Evolutionary conservation across 2,888 invertebrate genomes (phyloP).

Genomic region (Hirtodrosophila alboralis): DNA sequence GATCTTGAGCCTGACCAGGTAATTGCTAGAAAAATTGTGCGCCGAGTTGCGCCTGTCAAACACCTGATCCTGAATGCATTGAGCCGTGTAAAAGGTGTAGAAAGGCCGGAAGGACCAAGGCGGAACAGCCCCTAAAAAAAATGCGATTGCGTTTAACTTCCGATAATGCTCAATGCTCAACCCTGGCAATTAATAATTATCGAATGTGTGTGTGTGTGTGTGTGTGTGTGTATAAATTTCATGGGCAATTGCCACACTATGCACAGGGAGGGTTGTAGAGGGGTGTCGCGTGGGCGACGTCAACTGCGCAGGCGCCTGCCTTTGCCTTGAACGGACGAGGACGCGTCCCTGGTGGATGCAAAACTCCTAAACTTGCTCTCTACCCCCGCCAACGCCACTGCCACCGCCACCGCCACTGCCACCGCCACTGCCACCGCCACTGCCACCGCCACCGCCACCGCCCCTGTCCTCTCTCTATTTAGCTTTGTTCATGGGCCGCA

Average conservation of each 20-base stretch:
- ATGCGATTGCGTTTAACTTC: constrained; percentile 6
- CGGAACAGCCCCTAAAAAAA: constrained; percentile 33
- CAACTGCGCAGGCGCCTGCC: constrained; percentile 57
- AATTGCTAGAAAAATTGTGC: constrained; percentile 55
- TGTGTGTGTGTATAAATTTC: constrained; percentile 74
- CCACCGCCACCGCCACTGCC: too few relatives aligned
- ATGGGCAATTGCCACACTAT: constrained; percentile 76
- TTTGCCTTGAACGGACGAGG: constrained; percentile 61
- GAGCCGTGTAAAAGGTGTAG: constrained; percentile 81
- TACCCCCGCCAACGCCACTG: neutral
- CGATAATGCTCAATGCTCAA: neutral
- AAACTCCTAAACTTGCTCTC: constrained; percentile 6
- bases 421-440: neutral
- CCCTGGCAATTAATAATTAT: constrained; percentile 78
- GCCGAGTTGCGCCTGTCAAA: constrained; percentile 60
- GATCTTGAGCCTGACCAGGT: constrained; percentile 28
- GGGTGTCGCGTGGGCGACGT: constrained; percentile 62
- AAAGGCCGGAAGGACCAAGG: constrained; percentile 64
- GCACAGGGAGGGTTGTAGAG: constrained; percentile 1
- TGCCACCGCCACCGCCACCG: neutral
- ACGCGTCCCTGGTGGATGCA: constrained; percentile 47
- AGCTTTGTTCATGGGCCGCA: constrained; percentile 57
- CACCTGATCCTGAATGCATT: constrained; percentile 82
- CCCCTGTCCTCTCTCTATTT: too few relatives aligned
- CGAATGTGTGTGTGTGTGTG: constrained; percentile 64